Evolutionary conservation across 2,113 vertebrate species (phyloP), one percentile per base, ranked within the genome.

Genomic region (Heptranchias perlo): DNA sequence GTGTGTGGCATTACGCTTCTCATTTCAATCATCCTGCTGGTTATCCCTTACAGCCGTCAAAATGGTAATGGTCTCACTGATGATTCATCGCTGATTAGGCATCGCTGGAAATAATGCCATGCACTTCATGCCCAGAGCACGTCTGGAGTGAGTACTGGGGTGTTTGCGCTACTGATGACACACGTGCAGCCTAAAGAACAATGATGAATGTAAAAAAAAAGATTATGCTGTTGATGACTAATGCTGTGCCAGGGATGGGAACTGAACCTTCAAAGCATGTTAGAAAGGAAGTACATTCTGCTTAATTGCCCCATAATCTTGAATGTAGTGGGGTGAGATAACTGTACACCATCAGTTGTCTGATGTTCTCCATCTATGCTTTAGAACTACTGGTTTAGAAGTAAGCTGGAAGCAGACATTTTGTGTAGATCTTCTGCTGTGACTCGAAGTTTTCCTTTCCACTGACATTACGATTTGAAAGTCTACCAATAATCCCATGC

Each of bases 31-130:
- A 58, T 98, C 65, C 97, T 99, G 96, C 98, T 99, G 89, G 96
- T 98, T 0, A 96, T 99, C 95, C 99, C 99, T 0, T 98, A 97
- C 94, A 96, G 96, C 1, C 97, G 96, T 39, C 97, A 97, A 0
- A 96, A 97, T 96, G 97, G 97, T 0, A 98, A 98, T 8, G 98
- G 98, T 62, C 98, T 99, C 96, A 99, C 98, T 0, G 99, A 99
- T 0, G 98, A 99, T 96, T 99, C 99, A 18, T 99, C 99, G 0
- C 98, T 99, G 2, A 98, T 99, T 65, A 98, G 98, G 39, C 98
- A 99, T 96, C 98, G 99, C 47, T 99, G 99, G 98, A 99, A 99
- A 93, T 99, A 98, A 99, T 97, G 96, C 52, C 62, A 16, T 39
- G 16, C 89, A 23, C 35, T 39, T 62, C 25, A 31, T 35, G 31